phyloP scores from a whole-genome alignment of 2,888 invertebrate species.

The Caenorhabditis macrosperma region DNA sequence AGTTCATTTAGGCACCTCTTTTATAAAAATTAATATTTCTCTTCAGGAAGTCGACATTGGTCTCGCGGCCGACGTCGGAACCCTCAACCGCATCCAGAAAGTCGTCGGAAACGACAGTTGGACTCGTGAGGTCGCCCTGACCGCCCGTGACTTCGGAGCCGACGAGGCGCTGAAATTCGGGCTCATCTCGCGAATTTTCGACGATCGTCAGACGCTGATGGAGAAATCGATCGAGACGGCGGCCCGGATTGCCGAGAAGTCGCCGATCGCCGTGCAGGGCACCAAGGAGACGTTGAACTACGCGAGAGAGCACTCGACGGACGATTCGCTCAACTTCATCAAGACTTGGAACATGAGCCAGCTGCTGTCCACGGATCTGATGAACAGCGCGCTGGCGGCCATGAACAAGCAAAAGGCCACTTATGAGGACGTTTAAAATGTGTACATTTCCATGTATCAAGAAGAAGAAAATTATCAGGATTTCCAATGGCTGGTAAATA shows the following conservation, averaged over 20 bases:
- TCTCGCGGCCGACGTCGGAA: conserved; percentile 95
- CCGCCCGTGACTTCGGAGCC: conserved; percentile 89
- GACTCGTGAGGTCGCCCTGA: conserved; percentile 90
- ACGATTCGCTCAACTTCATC: conserved; percentile 92
- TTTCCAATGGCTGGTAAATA: no score
- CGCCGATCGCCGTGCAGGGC: conserved; percentile 94
- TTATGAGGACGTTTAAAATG: conserved; percentile 66
- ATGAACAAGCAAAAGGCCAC: conserved; percentile 68
- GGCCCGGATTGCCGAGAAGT: conserved; percentile 88
- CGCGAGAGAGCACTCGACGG: conserved; percentile 90
- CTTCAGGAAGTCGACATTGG: conserved; percentile 86
- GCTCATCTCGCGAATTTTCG: conserved; percentile 59
- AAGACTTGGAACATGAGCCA: conserved; percentile 90
- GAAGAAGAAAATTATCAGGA: neutral
- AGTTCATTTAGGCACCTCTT: no score
- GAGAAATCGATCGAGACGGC: conserved; percentile 84
- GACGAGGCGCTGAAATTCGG: conserved; percentile 71
- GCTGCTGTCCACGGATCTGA: conserved; percentile 90
- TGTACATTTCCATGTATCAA: neutral
- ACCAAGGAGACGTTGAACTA: conserved; percentile 88
- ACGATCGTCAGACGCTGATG: conserved; percentile 37
- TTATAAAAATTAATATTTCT: no score
- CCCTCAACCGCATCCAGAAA: conserved; percentile 93
- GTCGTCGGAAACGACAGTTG: conserved; percentile 90
- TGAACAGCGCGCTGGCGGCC: conserved; percentile 87